A percentile compares a stretch with the other conserved stretches of the same genome.
phyloP scores from a whole-genome alignment of 2,113 vertebrate genomes.

The Mastomys coucha region DNA sequence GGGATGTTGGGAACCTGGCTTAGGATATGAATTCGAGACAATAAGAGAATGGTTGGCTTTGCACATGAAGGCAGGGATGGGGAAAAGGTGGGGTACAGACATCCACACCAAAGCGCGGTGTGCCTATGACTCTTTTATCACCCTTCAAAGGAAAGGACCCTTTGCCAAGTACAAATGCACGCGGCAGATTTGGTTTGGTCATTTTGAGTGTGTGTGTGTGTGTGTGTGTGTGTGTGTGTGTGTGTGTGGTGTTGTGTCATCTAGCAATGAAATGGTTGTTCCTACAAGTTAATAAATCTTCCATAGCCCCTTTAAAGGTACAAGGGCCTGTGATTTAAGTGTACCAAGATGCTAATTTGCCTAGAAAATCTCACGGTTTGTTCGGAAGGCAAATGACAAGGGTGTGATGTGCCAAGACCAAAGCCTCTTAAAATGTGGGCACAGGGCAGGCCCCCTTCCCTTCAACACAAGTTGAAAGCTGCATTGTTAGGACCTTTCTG shows the following conservation, averaged over 20 bases:
- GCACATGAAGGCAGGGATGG: not conserved
- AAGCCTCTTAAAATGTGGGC: constrained; percentile 83
- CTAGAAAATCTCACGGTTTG: constrained; percentile 75
- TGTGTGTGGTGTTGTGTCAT: not conserved
- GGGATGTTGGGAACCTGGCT: not conserved
- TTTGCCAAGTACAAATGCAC: constrained; percentile 42
- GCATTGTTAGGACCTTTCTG: constrained; percentile 86
- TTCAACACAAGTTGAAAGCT: constrained; percentile 84
- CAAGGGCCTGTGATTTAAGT: constrained; percentile 74
- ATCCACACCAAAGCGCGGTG: not conserved
- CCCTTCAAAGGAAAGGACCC: constrained; percentile 54
- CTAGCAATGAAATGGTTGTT: constrained; percentile 52
- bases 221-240: not conserved
- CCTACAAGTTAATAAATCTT: constrained; percentile 68
- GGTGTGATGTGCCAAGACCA: constrained; percentile 60
- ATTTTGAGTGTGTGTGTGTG: constrained; percentile 3
- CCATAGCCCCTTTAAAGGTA: constrained; percentile 64
- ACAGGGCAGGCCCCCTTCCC: constrained; percentile 85
- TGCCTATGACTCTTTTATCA: not conserved
- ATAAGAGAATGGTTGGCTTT: constrained; percentile 15
- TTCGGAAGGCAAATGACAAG: constrained; percentile 78
- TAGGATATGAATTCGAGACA: constrained; percentile 57
- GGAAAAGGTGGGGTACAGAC: not conserved
- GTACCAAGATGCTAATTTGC: constrained; percentile 78
- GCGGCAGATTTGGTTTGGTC: constrained; percentile 60